A percentile compares a stretch with the other conserved stretches of the same genome.
Evolutionary conservation across 2,797 vertebrate genomes (phyloP).

Genomic region (Pangasius krempfi): DNA sequence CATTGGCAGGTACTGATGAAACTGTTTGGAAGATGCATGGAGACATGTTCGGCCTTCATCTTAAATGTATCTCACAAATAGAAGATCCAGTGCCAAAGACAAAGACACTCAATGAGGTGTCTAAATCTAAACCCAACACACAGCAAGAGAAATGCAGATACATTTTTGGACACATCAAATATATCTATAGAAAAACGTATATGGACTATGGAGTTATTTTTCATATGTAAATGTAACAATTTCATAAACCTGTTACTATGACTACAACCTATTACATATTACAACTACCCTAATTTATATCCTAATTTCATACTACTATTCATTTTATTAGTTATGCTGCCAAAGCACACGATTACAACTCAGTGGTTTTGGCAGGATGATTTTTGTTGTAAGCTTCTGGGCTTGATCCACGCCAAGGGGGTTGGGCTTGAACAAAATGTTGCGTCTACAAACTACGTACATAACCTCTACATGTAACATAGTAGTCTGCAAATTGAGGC

Average conservation of each 20-base stretch:
- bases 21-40: conserved; percentile 60
- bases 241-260: not conserved
- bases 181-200: too few species aligned
- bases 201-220: not conserved
- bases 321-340: too few species aligned
- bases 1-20: conserved; percentile 73
- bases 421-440: too few species aligned
- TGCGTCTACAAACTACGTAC: too few species aligned
- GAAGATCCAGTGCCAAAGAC: not conserved
- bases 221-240: not conserved
- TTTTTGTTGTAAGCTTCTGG: not conserved
- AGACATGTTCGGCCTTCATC: not conserved
- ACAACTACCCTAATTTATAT: too few species aligned
- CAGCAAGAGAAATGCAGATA: not conserved
- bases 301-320: too few species aligned
- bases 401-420: too few species aligned
- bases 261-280: not conserved
- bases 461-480: too few species aligned
- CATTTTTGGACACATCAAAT: too few species aligned
- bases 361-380: not conserved
- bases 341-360: too few species aligned
- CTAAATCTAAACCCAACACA: not conserved
- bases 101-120: not conserved
- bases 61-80: not conserved
- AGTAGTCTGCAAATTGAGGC: not conserved